Evolutionary conservation across 1,140 invertebrate species (phyloP), one percentile per base, ranked within the genome.

Genomic region (Drosophila kikkawai): DNA sequence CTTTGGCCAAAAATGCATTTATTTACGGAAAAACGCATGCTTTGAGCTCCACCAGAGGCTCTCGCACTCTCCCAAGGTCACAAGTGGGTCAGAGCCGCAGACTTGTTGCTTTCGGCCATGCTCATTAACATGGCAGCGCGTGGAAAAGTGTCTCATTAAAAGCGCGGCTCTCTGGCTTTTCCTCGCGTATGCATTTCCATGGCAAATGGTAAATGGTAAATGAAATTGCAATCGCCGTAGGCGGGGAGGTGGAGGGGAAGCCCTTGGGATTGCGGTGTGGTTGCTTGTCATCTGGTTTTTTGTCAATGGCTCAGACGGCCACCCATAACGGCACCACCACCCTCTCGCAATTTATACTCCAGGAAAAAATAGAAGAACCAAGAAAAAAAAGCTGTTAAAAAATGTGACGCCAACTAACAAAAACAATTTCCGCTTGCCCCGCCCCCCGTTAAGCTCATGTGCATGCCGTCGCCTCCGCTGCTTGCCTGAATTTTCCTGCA

Each of bases 121-220:
- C 83, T 87, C 84, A 87, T 87, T 87, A 87, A 80, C 73, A 71
- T 60, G 71, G 75, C 63, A 63, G 22, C 70, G 53, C 42, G 71
- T 64, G 80, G 68, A 80, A 87, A 78, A 68, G 80, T 66, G 70
- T 84, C 84, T 87, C 84, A 87, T 87, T 87, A 87, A 87, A 88
- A 84, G 79, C 50, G 80, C 59, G 76, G 47, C 67, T 58, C 55
- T 39, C 26, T 36, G 58, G 53, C n/a, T 60, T 81, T 64, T 56
- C 34, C 39, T 11, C 50, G 66, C 41, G 58, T 61, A 65, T 80
- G 75, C 80, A 82, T 39, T 56, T 39, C 53, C 36, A 22, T 39
- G 34, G 34, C 22, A 37, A 55, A 55, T 55, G 51, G 17, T 75
- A 74, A 75, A 74, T 59, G 37, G 36, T 58, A 78, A 78, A 78